phyloP scores from a whole-genome alignment of 2,888 invertebrate species.

The Heteromyza rotundicornis region DNA sequence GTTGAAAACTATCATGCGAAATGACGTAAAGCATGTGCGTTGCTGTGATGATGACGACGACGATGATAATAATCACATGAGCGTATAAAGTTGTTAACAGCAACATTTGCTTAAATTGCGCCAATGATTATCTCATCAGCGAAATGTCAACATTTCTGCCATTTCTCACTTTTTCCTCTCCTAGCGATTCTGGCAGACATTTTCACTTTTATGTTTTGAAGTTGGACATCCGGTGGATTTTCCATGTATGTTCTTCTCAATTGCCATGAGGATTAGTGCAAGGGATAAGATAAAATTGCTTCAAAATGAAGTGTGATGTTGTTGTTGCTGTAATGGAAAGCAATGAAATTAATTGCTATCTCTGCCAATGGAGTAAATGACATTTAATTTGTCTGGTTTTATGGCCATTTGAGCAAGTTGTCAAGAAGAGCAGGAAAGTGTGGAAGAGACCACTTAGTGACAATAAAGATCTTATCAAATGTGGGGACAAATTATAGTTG shows the following conservation, averaged over 20 bases:
- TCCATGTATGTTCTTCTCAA: not conserved
- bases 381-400: too few relatives aligned
- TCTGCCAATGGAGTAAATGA: too few relatives aligned
- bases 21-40: not conserved
- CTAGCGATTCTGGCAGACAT: not conserved
- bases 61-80: slow-evolving; percentile 34
- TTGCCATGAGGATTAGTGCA: not conserved
- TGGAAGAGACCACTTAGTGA: too few relatives aligned
- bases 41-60: slow-evolving; percentile 15
- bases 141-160: not conserved
- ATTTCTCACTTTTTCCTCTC: not conserved
- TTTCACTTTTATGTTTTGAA: not conserved
- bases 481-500: too few relatives aligned
- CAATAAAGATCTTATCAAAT: too few relatives aligned
- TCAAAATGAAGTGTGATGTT: too few relatives aligned
- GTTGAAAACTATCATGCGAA: not conserved
- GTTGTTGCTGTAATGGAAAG: too few relatives aligned
- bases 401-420: too few relatives aligned
- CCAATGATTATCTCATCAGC: slow-evolving; percentile 40
- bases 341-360: too few relatives aligned
- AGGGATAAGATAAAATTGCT: not conserved
- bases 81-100: slow-evolving; percentile 55
- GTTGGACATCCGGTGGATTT: not conserved
- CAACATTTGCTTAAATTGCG: slow-evolving; percentile 55
- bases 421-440: too few relatives aligned